Conservation (phyloP, 64 coral and sea anemone species). For the Pachyseris speciosa region DNA sequence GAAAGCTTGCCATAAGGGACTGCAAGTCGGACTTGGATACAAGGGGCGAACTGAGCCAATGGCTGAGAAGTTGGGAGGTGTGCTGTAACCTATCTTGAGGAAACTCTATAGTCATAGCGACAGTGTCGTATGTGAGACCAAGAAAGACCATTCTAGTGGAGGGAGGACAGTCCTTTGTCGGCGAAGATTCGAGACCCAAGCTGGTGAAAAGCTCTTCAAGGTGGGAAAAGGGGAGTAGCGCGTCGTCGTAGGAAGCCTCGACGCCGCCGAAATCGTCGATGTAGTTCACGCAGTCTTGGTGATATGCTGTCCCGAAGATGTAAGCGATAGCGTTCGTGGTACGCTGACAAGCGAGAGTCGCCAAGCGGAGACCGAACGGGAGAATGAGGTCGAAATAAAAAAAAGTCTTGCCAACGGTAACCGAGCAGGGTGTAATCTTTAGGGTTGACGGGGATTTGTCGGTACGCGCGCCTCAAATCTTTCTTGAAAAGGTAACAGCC, state of each 20-base stretch:
- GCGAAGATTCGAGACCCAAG: conserved; percentile 41
- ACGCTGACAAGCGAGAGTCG: conserved; percentile 40
- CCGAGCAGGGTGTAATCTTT: background rate
- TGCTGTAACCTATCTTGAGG: background rate
- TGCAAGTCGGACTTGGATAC: conserved; percentile 12
- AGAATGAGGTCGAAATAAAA: conserved; percentile 20
- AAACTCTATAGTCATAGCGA: conserved; percentile 6
- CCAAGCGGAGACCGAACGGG: conserved; percentile 51
- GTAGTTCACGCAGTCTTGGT: conserved; percentile 1
- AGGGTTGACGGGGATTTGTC: background rate
- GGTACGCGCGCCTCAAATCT: conserved; percentile 20
- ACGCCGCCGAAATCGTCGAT: conserved; percentile 65
- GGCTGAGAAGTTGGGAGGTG: background rate
- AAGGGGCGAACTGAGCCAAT: background rate
- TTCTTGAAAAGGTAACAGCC: conserved; percentile 16
- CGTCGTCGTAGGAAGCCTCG: background rate
- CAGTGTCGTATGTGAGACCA: conserved; percentile 27
- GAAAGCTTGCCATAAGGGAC: conserved; percentile 2
- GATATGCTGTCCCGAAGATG: conserved; percentile 10
- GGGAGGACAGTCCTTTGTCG: conserved; percentile 11
- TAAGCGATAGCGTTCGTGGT: conserved; percentile 65
- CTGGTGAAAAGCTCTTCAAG: conserved; percentile 9
- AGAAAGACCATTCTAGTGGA: conserved; percentile 29
- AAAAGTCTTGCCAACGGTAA: background rate
- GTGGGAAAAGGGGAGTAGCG: background rate